phyloP scores from a whole-genome alignment of 2,888 invertebrate species.

The Corythucha ciliata region DNA sequence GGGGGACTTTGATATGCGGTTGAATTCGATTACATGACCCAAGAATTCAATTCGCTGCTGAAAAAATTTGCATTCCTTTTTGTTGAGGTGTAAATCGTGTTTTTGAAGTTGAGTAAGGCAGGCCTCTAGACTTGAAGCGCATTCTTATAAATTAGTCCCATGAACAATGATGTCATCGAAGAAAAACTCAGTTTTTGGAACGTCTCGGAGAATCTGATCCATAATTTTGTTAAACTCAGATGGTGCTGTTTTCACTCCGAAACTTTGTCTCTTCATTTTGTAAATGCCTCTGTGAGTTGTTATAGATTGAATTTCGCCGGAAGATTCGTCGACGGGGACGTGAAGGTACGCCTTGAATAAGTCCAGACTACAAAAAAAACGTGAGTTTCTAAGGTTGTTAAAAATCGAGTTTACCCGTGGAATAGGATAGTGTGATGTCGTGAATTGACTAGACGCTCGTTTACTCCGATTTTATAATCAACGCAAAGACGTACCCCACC shows the following conservation, averaged over 20 bases:
- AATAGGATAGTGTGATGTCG: conserved; percentile 31
- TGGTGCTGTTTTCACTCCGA: conserved; percentile 19
- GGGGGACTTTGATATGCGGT: conserved; percentile 14
- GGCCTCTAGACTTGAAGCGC: neutral
- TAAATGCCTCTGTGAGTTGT: conserved; percentile 21
- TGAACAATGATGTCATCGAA: conserved; percentile 33
- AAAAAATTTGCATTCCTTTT: conserved; percentile 14
- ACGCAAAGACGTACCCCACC: conserved; percentile 22
- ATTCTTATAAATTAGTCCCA: conserved; percentile 29
- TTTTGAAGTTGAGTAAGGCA: neutral
- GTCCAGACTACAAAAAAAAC: conserved; percentile 4
- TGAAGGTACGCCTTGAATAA: conserved; percentile 32
- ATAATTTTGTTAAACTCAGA: conserved; percentile 15
- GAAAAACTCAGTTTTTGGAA: conserved; percentile 21
- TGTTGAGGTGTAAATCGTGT: conserved; percentile 16
- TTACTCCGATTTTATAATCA: conserved; percentile 35
- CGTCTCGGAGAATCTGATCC: conserved; percentile 19
- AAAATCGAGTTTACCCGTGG: conserved; percentile 22
- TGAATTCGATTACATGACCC: conserved; percentile 5
- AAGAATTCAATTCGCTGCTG: conserved; percentile 5
- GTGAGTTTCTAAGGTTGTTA: neutral
- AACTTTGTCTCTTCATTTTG: neutral
- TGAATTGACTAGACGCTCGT: conserved; percentile 32
- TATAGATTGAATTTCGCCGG: conserved; percentile 19
- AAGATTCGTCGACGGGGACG: conserved; percentile 24